phyloP scores from a whole-genome alignment of 2,888 invertebrate genomes.

The Leucophenga montana region DNA sequence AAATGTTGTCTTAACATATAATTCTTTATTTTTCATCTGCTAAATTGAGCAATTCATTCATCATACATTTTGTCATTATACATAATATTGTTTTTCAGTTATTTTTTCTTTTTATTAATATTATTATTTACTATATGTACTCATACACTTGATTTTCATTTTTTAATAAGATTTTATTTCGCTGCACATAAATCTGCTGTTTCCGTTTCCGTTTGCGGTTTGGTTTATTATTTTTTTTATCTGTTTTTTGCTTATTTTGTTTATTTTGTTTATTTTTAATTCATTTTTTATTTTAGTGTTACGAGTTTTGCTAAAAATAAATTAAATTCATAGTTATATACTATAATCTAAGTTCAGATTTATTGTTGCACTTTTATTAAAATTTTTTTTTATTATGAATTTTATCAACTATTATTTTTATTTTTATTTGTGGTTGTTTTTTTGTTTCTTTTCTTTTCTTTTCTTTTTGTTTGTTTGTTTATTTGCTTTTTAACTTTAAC shows the following conservation, averaged over 20 bases:
- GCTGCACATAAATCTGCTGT: background rate
- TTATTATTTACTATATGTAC: conserved; percentile 27
- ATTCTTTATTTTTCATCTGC: conserved; percentile 68
- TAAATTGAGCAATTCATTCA: conserved; percentile 71
- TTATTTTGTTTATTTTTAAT: conserved; percentile 6
- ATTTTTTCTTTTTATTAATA: conserved; percentile 56
- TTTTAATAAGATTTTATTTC: conserved; percentile 51
- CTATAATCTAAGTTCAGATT: conserved; percentile 58
- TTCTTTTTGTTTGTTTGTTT: conserved; percentile 34
- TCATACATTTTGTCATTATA: conserved; percentile 13
- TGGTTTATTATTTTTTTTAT: conserved; percentile 36
- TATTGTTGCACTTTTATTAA: conserved; percentile 55
- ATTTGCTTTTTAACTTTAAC: background rate
- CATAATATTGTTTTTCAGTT: conserved; percentile 55
- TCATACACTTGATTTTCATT: conserved; percentile 57
- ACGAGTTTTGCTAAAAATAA: conserved; percentile 63
- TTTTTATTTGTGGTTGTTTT: conserved; percentile 34
- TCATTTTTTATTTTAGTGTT: conserved; percentile 33
- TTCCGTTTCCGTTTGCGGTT: too few relatives aligned
- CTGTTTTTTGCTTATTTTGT: conserved; percentile 41
- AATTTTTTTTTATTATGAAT: conserved; percentile 46
- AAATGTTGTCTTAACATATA: conserved; percentile 71
- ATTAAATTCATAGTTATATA: conserved; percentile 64
- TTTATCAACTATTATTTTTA: conserved; percentile 41
- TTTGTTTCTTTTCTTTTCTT: too few relatives aligned